Conservation (phyloP, 2,797 vertebrate species). For the Acrossocheilus wenchowensis region DNA sequence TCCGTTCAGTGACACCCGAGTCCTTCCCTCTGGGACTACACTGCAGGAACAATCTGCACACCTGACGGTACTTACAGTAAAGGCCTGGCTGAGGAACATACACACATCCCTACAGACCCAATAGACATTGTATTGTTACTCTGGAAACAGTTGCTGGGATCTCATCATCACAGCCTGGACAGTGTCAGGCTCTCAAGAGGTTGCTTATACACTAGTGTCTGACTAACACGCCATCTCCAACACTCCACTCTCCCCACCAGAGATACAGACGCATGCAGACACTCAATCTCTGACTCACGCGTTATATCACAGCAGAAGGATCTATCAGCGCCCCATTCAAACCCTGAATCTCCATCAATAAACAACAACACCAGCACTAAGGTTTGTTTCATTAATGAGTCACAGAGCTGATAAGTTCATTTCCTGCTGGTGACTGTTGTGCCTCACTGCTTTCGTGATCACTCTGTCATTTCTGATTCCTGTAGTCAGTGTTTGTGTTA, state of each 20-base stretch:
- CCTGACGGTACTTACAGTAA: slow-evolving; percentile 31
- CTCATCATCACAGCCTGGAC: slow-evolving; percentile 39
- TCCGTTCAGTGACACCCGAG: not conserved
- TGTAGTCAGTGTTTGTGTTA: not conserved
- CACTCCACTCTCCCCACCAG: slow-evolving; percentile 3
- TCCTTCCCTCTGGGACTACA: not conserved
- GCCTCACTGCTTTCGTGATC: not conserved
- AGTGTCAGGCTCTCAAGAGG: slow-evolving; percentile 41
- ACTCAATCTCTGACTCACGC: slow-evolving; percentile 5
- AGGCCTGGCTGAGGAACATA: slow-evolving; percentile 5
- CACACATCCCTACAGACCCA: not conserved
- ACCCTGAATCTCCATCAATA: not conserved
- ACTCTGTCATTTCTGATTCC: slow-evolving; percentile 10
- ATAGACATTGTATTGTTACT: slow-evolving; percentile 44
- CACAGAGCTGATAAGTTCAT: not conserved
- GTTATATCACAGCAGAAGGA: slow-evolving; percentile 8
- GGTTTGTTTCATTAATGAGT: slow-evolving; percentile 10
- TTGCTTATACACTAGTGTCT: slow-evolving; percentile 36
- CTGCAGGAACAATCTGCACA: not conserved
- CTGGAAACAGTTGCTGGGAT: slow-evolving; percentile 40
- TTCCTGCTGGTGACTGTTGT: slow-evolving; percentile 4
- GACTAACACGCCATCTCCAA: slow-evolving; percentile 33
- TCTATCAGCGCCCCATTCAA: slow-evolving; percentile 6
- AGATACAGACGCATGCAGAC: not conserved
- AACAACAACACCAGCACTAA: not conserved